phyloP scores from a whole-genome alignment of 2,797 vertebrate genomes.

The Scleropages formosus region DNA sequence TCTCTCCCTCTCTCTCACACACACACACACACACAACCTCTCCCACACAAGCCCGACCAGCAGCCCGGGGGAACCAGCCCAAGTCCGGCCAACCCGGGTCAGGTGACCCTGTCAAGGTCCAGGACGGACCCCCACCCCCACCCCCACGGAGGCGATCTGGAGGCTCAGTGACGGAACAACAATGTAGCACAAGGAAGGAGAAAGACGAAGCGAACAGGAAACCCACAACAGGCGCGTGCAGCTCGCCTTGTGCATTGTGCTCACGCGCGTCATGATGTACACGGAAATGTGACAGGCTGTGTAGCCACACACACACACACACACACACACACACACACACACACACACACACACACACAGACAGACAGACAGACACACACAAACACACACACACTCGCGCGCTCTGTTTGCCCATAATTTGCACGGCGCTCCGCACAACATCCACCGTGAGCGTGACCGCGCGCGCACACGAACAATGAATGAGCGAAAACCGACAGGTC shows the following conservation, averaged over 20 bases:
- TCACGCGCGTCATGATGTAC: not conserved
- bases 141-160: not conserved
- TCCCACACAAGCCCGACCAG: too few relatives aligned
- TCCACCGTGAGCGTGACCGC: not conserved
- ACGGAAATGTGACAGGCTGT: too few relatives aligned
- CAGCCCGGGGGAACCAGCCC: too few relatives aligned
- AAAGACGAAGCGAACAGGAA: not conserved
- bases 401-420: not conserved
- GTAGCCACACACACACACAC: not conserved
- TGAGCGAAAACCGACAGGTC: not conserved
- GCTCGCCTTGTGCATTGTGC: not conserved
- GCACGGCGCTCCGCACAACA: not conserved
- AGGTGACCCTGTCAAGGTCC: slow-evolving; percentile 11
- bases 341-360: not conserved
- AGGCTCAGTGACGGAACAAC: not conserved
- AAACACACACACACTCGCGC: not conserved
- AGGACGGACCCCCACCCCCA: too few relatives aligned
- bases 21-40: too few relatives aligned
- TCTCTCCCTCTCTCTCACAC: too few relatives aligned
- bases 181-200: too few relatives aligned
- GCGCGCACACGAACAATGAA: not conserved
- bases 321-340: not conserved
- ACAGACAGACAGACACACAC: not conserved
- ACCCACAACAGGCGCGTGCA: not conserved
- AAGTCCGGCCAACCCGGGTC: too few relatives aligned